Percentiles rank a stretch among this genome's conserved stretches.
These are phyloP conservation scores for Sebastes steindachneri DNA, from an alignment of 2,797 vertebrate genomes.

Conservation along the genomic window DNA sequence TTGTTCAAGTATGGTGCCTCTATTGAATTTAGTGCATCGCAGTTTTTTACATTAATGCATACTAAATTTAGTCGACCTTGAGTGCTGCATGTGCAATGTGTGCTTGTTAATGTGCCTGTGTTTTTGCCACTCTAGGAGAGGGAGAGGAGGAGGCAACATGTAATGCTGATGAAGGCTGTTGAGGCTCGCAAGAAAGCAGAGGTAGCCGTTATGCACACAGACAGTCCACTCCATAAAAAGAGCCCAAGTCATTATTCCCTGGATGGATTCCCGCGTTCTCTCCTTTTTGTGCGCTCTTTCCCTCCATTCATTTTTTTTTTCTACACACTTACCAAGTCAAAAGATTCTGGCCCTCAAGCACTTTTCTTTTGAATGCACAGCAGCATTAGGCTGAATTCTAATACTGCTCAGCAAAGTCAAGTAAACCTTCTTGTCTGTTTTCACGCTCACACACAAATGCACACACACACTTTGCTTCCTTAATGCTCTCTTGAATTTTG, in stretches of 20 bases:
- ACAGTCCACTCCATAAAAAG: slow-evolving; percentile 58
- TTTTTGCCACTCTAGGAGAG: slow-evolving; percentile 90
- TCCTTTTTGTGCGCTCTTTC: slow-evolving; percentile 54
- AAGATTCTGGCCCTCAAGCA: slow-evolving; percentile 78
- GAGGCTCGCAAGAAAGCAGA: slow-evolving; percentile 99
- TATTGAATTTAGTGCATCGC: slow-evolving; percentile 67
- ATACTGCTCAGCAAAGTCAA: slow-evolving; percentile 78
- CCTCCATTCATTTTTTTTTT: slow-evolving; percentile 59
- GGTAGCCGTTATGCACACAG: slow-evolving; percentile 80
- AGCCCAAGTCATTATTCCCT: slow-evolving; percentile 67
- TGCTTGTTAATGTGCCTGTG: slow-evolving; percentile 70
- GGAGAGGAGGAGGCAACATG: slow-evolving; percentile 96
- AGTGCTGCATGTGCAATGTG: slow-evolving; percentile 27
- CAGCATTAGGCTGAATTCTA: slow-evolving; percentile 77
- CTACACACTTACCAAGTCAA: slow-evolving; percentile 73
- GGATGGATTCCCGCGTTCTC: slow-evolving; percentile 65
- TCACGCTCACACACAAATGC: slow-evolving; percentile 16
- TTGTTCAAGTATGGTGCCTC: slow-evolving; percentile 75
- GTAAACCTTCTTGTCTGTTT: slow-evolving; percentile 71
- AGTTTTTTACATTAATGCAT: slow-evolving; percentile 63
- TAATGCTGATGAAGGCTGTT: slow-evolving; percentile 99
- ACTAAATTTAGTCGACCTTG: slow-evolving; percentile 64
- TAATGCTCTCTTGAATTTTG: slow-evolving; percentile 70
- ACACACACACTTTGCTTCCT: slow-evolving; percentile 38
- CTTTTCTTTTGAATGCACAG: slow-evolving; percentile 77